Conservation (phyloP, 2,888 invertebrate genomes). For the Doris montereyensis region DNA sequence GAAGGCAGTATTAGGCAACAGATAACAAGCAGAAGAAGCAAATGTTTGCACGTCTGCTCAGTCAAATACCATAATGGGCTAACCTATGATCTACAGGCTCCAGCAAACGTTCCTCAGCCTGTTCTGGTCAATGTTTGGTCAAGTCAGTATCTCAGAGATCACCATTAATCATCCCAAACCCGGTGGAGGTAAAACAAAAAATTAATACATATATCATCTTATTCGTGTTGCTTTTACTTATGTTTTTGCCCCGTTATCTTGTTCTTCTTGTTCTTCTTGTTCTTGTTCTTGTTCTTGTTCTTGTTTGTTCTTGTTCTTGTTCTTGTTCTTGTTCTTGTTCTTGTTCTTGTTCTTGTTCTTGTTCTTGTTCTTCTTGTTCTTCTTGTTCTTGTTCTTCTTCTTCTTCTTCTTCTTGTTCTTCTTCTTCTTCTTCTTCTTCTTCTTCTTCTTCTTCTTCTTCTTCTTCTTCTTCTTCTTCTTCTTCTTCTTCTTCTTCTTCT, state of each 20-base stretch:
- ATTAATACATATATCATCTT: no score
- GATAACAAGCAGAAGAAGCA: no score
- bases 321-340: neutral
- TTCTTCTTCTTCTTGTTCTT: slow-evolving; percentile 14
- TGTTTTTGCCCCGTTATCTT: neutral
- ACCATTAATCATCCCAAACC: slow-evolving; percentile 64
- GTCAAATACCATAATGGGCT: no score
- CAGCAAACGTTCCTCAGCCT: slow-evolving; percentile 71
- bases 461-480: neutral
- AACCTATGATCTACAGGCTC: no score
- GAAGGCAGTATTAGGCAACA: no score
- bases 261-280: no score
- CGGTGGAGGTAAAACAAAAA: slow-evolving; percentile 55
- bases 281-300: neutral
- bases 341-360: neutral
- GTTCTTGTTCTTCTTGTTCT: neutral
- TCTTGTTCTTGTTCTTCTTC: neutral
- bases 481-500: neutral
- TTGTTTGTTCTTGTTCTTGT: slow-evolving; percentile 4
- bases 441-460: neutral
- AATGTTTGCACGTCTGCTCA: no score
- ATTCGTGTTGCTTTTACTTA: neutral
- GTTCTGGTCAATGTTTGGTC: slow-evolving; percentile 73
- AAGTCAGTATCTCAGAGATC: slow-evolving; percentile 68
- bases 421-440: slow-evolving; percentile 21